A percentile compares a stretch with the other conserved stretches of the same genome.
phyloP scores from a whole-genome alignment of 1,140 invertebrate species.

The Scaptomyza montana region DNA sequence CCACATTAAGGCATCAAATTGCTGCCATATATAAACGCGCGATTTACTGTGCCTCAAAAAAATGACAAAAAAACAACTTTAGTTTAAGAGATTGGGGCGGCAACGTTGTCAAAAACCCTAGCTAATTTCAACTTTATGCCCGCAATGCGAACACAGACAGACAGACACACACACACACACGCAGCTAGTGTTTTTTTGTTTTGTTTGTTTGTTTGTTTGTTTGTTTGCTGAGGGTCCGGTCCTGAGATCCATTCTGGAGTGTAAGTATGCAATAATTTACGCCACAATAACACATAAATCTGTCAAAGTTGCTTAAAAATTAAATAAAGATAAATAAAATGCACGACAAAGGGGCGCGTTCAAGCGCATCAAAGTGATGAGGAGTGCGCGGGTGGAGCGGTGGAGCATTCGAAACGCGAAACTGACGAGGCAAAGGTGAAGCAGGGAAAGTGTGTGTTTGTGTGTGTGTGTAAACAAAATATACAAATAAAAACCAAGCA shows the following conservation, averaged over 20 bases:
- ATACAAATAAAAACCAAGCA: slow-evolving; percentile 51
- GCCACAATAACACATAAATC: slow-evolving; percentile 72
- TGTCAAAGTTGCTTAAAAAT: slow-evolving; percentile 75
- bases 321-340: slow-evolving; percentile 76
- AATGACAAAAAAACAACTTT: background rate
- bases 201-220: slow-evolving; percentile 1
- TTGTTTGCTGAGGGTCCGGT: background rate
- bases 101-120: slow-evolving; percentile 38
- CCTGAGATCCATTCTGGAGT: slow-evolving; percentile 11
- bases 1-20: slow-evolving; percentile 56
- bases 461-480: slow-evolving; percentile 45
- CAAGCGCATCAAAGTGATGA: slow-evolving; percentile 53
- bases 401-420: slow-evolving; percentile 25
- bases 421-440: slow-evolving; percentile 24
- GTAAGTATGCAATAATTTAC: slow-evolving; percentile 69
- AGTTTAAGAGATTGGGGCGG: too few relatives aligned
- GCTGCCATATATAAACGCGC: slow-evolving; percentile 61
- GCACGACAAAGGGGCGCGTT: slow-evolving; percentile 59
- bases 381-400: background rate
- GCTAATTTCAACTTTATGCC: slow-evolving; percentile 66
- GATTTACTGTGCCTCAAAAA: slow-evolving; percentile 35
- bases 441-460: background rate
- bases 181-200: background rate
- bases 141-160: background rate
- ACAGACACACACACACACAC: slow-evolving; percentile 11